These are phyloP conservation scores for Aphaenogaster ashmeadi DNA, from an alignment of 1,140 invertebrate species.

Conservation along the genomic window DNA sequence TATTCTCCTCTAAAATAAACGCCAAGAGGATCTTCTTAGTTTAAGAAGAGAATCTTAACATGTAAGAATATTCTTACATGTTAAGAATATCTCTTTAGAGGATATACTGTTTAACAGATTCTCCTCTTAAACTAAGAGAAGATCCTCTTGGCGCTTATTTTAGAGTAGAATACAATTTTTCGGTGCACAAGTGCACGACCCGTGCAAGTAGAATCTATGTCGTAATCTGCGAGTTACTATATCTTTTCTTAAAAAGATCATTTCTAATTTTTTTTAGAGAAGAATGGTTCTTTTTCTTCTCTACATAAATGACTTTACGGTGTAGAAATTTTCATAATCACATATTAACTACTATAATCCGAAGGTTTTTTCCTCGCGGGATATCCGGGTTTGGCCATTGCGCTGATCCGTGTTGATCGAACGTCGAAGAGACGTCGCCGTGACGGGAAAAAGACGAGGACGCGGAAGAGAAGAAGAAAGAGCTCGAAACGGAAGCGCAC, in stretches of 20 bases:
- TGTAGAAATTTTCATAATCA: neutral
- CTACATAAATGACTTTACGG: neutral
- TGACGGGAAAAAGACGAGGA: neutral
- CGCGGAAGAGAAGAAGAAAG: neutral
- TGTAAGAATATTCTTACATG: too few species aligned
- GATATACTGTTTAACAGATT: too few species aligned
- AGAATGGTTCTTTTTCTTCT: neutral
- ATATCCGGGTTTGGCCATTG: neutral
- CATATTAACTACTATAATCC: neutral
- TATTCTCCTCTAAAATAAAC: too few species aligned
- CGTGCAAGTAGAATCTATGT: neutral
- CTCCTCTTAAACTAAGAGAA: too few species aligned
- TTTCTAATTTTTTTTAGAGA: neutral
- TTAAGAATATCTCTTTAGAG: too few species aligned
- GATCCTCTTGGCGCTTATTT: too few species aligned
- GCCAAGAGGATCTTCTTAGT: too few species aligned
- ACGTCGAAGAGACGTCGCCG: neutral
- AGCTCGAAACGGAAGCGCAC: neutral
- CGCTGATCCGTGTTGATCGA: neutral
- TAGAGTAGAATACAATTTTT: too few species aligned
- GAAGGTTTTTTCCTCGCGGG: neutral
- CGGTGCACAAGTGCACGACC: neutral
- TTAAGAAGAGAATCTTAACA: too few species aligned
- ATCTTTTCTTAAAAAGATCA: neutral
- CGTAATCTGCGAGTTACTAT: neutral